Evolutionary conservation across 2,888 invertebrate genomes (phyloP).

Genomic region (Drosophila histrio): DNA sequence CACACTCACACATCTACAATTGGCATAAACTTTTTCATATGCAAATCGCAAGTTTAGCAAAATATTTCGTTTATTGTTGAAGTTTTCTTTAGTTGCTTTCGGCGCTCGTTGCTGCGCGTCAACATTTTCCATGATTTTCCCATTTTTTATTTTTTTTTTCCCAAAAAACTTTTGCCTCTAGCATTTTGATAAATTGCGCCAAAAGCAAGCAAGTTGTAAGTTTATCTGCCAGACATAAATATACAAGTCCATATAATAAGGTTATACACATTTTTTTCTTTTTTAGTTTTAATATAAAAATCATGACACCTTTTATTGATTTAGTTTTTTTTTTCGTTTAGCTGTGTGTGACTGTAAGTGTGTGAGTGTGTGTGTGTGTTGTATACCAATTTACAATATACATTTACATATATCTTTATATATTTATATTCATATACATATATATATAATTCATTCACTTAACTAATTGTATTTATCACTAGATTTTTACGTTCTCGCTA

Average conservation of each 20-base stretch:
- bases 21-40: conserved; percentile 80
- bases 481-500: conserved; percentile 78
- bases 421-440: conserved; percentile 30
- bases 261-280: conserved; percentile 13
- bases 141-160: conserved; percentile 7
- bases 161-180: conserved; percentile 44
- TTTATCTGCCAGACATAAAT: conserved; percentile 33
- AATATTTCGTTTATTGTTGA: conserved; percentile 81
- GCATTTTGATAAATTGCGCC: conserved; percentile 75
- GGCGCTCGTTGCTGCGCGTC: conserved; percentile 36
- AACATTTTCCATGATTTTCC: conserved; percentile 48
- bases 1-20: conserved; percentile 51
- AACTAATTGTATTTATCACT: conserved; percentile 72
- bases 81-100: conserved; percentile 71
- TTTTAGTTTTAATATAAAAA: conserved; percentile 73
- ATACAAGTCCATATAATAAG: conserved; percentile 15
- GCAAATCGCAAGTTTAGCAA: conserved; percentile 81
- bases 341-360: conserved; percentile 31
- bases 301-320: conserved; percentile 80
- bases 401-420: conserved; percentile 43
- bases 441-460: conserved; percentile 55
- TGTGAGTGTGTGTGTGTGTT: conserved; percentile 14
- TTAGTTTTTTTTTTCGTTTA: conserved; percentile 56
- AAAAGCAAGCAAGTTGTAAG: conserved; percentile 25
- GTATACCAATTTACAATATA: conserved; percentile 56